Base-by-base conservation (phyloP, 64 coral and sea anemone genomes). In the Montipora sp. region DNA sequence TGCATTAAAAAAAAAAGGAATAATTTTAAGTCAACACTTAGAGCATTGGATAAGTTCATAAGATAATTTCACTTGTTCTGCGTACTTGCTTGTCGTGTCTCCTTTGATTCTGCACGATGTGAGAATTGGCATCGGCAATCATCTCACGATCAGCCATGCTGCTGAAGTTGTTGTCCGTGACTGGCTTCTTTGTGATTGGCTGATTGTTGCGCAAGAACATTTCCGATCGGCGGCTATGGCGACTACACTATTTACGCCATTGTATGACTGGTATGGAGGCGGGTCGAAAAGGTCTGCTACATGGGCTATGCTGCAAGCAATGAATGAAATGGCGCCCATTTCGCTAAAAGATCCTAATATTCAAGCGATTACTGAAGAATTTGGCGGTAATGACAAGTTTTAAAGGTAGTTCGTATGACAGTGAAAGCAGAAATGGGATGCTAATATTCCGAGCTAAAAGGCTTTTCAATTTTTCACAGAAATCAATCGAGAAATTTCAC, bases 271-370 rank as follows among this genome's bases (percentile, higher is more conserved):
- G n/a, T n/a, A n/a, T n/a, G n/a, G n/a, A n/a, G n/a, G n/a, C n/a
- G n/a, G n/a, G n/a, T n/a, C n/a, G n/a, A n/a, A n/a, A n/a, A n/a
- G n/a, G n/a, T n/a, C n/a, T n/a, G n/a, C n/a, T n/a, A n/a, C n/a
- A n/a, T n/a, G n/a, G n/a, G n/a, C n/a, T n/a, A n/a, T n/a, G n/a
- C n/a, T n/a, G n/a, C n/a, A n/a, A n/a, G n/a, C n/a, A n/a, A n/a
- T n/a, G n/a, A n/a, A n/a, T n/a, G n/a, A n/a, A n/a, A 96, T 96
- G 95, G 95, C 95, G 91, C 95, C 95, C 20, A 96, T 96, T 82
- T 93, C 92, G 20, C 88, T 96, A 0, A 90, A 90, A 76, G 95
- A 96, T 50, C 89, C 74, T 12, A 93, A 96, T 23, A 68, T 96
- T 7, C 67, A 89, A 74, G 43, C 48, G 15, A 11, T 93, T 44